Percentiles rank a stretch among this genome's conserved stretches.
Evolutionary conservation across 2,888 invertebrate genomes (phyloP).

Genomic region (Lomographa bimaculata): DNA sequence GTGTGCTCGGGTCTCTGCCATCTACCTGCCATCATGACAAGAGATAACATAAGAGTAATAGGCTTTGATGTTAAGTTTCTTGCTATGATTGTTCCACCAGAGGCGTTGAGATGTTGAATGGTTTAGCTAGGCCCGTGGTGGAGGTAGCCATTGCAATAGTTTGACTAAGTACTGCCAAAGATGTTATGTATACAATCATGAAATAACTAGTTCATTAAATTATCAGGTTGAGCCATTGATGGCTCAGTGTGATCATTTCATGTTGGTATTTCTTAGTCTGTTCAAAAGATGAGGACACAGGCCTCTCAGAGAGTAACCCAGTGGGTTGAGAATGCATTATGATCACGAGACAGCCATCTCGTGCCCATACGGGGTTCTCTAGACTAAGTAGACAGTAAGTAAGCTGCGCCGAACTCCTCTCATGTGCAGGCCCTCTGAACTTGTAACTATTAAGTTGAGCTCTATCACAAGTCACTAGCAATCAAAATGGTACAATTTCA

Average conservation of each 20-base stretch:
- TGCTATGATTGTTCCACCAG: constrained; percentile 51
- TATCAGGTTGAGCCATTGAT: too few species aligned
- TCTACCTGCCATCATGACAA: constrained; percentile 47
- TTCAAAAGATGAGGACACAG: constrained; percentile 36
- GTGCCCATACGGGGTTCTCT: constrained; percentile 73
- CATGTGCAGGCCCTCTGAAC: constrained; percentile 59
- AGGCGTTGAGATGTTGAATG: constrained; percentile 33
- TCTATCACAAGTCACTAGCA: constrained; percentile 9
- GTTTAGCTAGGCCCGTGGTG: constrained; percentile 43
- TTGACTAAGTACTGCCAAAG: constrained; percentile 15
- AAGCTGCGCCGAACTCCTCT: constrained; percentile 63
- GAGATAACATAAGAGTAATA: constrained; percentile 36
- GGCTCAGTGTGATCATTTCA: too few species aligned
- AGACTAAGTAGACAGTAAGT: constrained; percentile 61
- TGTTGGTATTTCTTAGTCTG: constrained; percentile 26
- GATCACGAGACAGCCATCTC: constrained; percentile 57
- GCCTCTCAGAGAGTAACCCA: constrained; percentile 64
- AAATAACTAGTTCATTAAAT: too few species aligned
- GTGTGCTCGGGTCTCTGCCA: constrained; percentile 47
- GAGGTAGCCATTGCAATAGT: constrained; percentile 17
- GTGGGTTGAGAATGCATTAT: constrained; percentile 70
- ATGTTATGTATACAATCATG: too few species aligned
- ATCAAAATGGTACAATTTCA: constrained; percentile 57
- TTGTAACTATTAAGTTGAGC: constrained; percentile 51
- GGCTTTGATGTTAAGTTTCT: constrained; percentile 38